These are phyloP conservation scores for Brachymystax lenok DNA, from an alignment of 2,797 vertebrate genomes.

Conservation along the genomic window DNA sequence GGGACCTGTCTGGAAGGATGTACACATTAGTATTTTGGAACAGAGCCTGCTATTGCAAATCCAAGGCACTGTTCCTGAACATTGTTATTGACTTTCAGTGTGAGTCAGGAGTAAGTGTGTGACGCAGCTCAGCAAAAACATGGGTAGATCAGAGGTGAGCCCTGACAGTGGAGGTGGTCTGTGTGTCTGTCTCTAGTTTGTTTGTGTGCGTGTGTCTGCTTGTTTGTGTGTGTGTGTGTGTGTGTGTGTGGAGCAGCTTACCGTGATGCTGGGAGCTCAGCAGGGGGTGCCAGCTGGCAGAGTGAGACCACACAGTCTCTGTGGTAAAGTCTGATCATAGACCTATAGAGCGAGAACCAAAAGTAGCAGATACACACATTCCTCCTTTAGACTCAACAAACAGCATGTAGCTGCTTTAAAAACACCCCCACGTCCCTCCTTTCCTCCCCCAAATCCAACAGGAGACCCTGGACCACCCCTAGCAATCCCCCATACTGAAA, in stretches of 20 bases:
- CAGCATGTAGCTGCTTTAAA: not conserved
- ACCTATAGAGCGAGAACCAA: not conserved
- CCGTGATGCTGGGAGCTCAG: not conserved
- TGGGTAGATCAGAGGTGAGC: not conserved
- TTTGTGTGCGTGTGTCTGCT: not conserved
- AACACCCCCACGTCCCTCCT: not conserved
- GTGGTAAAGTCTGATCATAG: not conserved
- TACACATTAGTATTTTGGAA: not conserved
- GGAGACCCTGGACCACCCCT: constrained; percentile 4
- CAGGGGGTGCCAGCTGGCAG: not conserved
- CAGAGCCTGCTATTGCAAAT: not conserved
- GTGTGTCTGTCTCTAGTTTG: not conserved
- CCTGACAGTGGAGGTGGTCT: not conserved
- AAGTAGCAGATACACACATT: not conserved
- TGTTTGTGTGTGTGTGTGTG: not conserved
- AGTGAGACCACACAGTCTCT: not conserved
- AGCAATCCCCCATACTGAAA: not conserved
- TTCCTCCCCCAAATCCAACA: constrained; percentile 5
- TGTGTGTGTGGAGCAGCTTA: not conserved
- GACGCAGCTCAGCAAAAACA: not conserved
- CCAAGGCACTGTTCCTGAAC: not conserved
- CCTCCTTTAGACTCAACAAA: not conserved
- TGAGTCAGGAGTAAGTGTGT: not conserved
- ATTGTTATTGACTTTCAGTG: not conserved
- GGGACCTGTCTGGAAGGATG: constrained; percentile 1